Conservation (phyloP, 2,797 vertebrate species). For the Lerista edwardsae region DNA sequence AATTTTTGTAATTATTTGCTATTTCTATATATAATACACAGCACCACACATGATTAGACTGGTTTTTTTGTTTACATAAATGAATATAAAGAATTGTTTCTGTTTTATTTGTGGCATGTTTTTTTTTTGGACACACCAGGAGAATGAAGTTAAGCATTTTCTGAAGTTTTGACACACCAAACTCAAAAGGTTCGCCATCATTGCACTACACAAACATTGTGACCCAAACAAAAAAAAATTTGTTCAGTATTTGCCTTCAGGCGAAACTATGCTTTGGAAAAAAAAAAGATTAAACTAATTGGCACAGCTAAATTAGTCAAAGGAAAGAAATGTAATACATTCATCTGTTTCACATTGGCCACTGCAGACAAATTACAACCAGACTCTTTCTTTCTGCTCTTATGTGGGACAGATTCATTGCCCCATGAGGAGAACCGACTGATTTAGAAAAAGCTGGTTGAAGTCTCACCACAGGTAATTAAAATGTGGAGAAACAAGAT, state of each 20-base stretch:
- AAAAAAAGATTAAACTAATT: neutral
- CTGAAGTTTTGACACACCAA: no score
- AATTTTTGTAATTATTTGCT: no score
- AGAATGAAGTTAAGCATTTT: no score
- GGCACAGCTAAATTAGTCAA: constrained; percentile 27
- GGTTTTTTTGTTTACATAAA: no score
- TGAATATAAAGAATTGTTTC: no score
- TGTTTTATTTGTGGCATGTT: no score
- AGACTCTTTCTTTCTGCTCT: neutral
- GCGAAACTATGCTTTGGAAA: constrained; percentile 2
- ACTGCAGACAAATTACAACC: constrained; percentile 20
- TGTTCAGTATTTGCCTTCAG: constrained; percentile 8
- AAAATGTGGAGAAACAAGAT: constrained; percentile 11
- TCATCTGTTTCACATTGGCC: constrained; percentile 31
- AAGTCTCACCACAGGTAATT: constrained; percentile 11
- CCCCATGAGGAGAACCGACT: constrained; percentile 11
- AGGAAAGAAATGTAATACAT: constrained; percentile 8
- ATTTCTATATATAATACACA: no score
- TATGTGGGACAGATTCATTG: constrained; percentile 7
- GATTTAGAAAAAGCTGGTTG: constrained; percentile 21
- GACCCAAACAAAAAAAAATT: constrained; percentile 1
- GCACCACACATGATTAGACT: no score
- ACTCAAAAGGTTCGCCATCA: no score
- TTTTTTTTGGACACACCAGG: no score
- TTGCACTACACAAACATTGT: constrained; percentile 8